Percentiles rank a stretch among this genome's conserved stretches.
Conservation (phyloP, 2,797 vertebrate species). For the Ctenochaetus hawaiiensis region DNA sequence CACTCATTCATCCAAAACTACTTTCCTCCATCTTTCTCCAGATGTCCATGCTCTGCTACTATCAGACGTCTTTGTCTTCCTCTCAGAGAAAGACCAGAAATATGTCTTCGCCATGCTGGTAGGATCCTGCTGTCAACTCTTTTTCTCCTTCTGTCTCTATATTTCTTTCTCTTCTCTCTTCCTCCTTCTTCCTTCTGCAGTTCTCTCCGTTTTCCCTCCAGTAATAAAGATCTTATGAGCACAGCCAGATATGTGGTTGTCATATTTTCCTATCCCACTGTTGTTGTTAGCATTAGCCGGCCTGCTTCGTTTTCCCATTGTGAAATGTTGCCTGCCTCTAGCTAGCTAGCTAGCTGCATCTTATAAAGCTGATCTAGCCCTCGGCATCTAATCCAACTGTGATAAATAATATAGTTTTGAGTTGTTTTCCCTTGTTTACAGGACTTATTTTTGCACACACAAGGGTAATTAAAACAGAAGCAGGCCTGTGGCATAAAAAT, state of each 20-base stretch:
- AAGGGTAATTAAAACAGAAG: slow-evolving; percentile 46
- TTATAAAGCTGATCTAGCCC: slow-evolving; percentile 62
- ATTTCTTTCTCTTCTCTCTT: neutral
- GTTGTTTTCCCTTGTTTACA: slow-evolving; percentile 53
- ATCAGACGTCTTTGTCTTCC: slow-evolving; percentile 93
- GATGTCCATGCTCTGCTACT: slow-evolving; percentile 96
- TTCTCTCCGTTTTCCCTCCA: neutral
- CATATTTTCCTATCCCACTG: slow-evolving; percentile 68
- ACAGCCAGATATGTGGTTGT: slow-evolving; percentile 51
- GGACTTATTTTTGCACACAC: slow-evolving; percentile 37
- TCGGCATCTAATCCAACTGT: slow-evolving; percentile 54
- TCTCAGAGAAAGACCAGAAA: slow-evolving; percentile 99
- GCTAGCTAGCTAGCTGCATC: slow-evolving; percentile 49
- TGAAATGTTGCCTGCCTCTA: slow-evolving; percentile 40
- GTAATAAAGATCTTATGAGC: slow-evolving; percentile 46
- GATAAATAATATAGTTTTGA: slow-evolving; percentile 58
- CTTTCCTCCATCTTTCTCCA: slow-evolving; percentile 68
- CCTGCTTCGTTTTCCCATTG: slow-evolving; percentile 41
- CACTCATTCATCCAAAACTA: slow-evolving; percentile 42
- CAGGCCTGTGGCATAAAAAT: slow-evolving; percentile 43
- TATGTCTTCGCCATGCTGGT: slow-evolving; percentile 96
- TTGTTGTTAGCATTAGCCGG: slow-evolving; percentile 58
- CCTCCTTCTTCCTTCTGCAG: neutral
- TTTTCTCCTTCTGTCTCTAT: neutral
- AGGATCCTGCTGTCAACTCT: slow-evolving; percentile 66